Conservation (phyloP, 2,113 vertebrate species). For the Anguilla japonica region DNA sequence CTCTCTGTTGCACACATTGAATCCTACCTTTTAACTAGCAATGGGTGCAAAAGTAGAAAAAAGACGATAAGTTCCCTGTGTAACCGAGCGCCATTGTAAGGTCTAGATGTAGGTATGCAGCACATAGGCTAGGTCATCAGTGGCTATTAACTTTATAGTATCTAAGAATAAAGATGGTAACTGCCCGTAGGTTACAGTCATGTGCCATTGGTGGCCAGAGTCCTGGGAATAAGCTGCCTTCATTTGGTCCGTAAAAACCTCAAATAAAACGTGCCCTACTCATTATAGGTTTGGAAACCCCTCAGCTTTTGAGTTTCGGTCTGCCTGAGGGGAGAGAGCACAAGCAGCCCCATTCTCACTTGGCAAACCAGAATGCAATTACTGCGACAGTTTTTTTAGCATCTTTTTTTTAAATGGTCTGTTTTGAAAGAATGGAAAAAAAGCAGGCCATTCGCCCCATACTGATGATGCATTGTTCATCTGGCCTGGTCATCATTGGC, state of each 20-base stretch:
- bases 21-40: background rate
- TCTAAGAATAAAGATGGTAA: slow-evolving; percentile 38
- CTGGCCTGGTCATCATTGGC: background rate
- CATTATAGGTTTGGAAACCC: slow-evolving; percentile 46
- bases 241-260: slow-evolving; percentile 47
- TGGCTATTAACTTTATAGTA: slow-evolving; percentile 28
- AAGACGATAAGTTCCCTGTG: background rate
- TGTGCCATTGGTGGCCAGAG: slow-evolving; percentile 34
- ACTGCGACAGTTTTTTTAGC: slow-evolving; percentile 49
- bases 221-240: slow-evolving; percentile 34
- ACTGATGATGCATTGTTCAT: slow-evolving; percentile 24
- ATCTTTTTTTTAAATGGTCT: slow-evolving; percentile 33
- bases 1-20: background rate
- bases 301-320: slow-evolving; percentile 35
- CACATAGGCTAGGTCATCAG: slow-evolving; percentile 27
- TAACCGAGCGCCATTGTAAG: slow-evolving; percentile 6
- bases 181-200: background rate
- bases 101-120: slow-evolving; percentile 9
- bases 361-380: slow-evolving; percentile 48
- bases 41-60: background rate
- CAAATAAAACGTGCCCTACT: slow-evolving; percentile 42
- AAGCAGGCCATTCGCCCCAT: slow-evolving; percentile 6
- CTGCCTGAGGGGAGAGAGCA: slow-evolving; percentile 43
- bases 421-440: slow-evolving; percentile 54
- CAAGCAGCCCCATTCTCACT: slow-evolving; percentile 28